Evolutionary conservation across 2,113 vertebrate genomes (phyloP).

Genomic region (Merops nubicus): DNA sequence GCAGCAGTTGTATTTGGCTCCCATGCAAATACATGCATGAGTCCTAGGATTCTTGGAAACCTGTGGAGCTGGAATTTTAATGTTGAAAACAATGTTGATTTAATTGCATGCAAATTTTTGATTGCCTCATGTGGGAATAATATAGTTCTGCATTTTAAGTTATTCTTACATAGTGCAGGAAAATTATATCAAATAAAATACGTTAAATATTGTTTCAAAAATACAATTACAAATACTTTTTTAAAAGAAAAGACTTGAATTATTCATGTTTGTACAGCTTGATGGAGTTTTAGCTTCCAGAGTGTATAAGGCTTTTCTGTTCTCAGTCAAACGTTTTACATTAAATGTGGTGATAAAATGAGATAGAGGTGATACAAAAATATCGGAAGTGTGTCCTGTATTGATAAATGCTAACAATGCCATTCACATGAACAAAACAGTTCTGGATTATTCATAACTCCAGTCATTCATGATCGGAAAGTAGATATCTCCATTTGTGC

Average conservation of each 20-base stretch:
- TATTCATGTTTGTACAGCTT: neutral
- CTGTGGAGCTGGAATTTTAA: neutral
- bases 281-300: neutral
- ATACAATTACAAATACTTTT: neutral
- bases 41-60: neutral
- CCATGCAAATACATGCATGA: neutral
- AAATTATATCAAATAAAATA: neutral
- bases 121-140: neutral
- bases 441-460: neutral
- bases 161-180: neutral
- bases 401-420: neutral
- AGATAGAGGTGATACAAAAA: neutral
- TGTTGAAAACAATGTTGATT: neutral
- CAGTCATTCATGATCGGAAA: neutral
- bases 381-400: neutral
- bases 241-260: neutral
- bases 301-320: neutral
- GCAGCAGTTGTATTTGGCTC: neutral
- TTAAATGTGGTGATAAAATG: neutral
- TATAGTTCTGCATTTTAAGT: neutral
- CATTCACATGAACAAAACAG: neutral
- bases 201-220: neutral
- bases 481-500: neutral
- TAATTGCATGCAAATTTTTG: neutral
- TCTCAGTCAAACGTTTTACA: neutral